phyloP scores from a whole-genome alignment of 2,113 vertebrate species.

The Vicugna pacos region DNA sequence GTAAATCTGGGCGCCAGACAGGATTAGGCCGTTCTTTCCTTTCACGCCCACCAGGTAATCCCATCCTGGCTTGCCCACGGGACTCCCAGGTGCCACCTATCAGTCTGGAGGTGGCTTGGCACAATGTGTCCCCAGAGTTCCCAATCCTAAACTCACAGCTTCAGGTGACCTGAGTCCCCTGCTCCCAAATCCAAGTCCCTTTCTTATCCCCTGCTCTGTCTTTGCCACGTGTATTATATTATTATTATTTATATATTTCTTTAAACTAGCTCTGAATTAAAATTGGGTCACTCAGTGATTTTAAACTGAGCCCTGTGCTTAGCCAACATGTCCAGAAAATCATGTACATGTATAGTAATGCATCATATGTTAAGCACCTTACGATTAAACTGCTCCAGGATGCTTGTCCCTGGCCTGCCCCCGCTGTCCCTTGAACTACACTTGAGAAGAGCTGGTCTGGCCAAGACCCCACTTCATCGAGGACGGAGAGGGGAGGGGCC shows the following conservation, averaged over 20 bases:
- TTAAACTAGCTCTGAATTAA: background rate
- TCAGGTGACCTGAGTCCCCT: too few species aligned
- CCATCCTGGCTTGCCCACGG: background rate
- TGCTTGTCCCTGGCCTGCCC: rapidly evolving
- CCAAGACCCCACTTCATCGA: background rate
- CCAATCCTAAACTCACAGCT: background rate
- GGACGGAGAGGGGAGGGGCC: background rate
- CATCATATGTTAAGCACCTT: background rate
- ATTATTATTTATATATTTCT: background rate
- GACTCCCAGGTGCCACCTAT: background rate
- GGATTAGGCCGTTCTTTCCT: slow-evolving; percentile 49
- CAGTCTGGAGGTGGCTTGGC: background rate
- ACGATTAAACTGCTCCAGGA: background rate
- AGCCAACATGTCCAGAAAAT: background rate
- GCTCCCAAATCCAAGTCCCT: background rate
- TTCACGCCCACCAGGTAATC: background rate
- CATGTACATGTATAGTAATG: background rate
- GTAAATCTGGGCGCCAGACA: slow-evolving; percentile 7
- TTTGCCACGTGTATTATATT: background rate
- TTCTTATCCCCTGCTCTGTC: background rate
- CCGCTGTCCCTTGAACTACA: background rate
- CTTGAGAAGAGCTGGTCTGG: background rate
- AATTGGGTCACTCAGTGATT: background rate
- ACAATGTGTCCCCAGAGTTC: background rate
- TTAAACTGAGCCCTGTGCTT: background rate